Base-by-base conservation (phyloP, 2,888 invertebrate species). In the Tricholauxania praeusta region DNA sequence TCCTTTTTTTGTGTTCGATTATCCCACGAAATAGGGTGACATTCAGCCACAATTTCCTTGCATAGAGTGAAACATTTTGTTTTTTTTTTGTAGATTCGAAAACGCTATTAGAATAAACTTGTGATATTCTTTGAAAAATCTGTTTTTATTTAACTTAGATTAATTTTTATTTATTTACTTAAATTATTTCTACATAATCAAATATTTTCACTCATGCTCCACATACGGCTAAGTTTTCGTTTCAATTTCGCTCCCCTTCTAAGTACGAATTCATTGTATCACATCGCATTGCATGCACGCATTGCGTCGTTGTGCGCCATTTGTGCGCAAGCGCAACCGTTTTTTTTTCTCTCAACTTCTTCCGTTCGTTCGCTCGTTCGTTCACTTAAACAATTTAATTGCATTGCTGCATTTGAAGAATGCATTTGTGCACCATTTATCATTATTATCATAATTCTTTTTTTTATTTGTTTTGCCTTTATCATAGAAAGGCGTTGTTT, bases 151-250 rank as follows among this genome's bases (percentile, higher is more conserved):
- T 28, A 28, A 4, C 28, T 28, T 28, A 28, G 28, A 28, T 28
- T 39, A 39, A 39, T 39, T 39, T 39, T 10, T 39, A 39, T 39
- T 10, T 39, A 39, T 39, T 39, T 39, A 39, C 39, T 10, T 39
- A 39, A 39, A 39, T 10, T 39, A 10, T 39, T 7, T 10, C 39
- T 63, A 14, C 19, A 5, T 57, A 67, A 57, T n/a, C 19, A 67
- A n/a, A 47, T 47, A 57, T 55, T 67, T 57, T 67, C 67, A 57
- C 48, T 55, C 66, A 66, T 66, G 66, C 67, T 67, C 67, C 48
- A 67, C 67, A 57, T 53, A 48, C 22, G 19, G 39, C 39, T 39
- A 12, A 47, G 39, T 57, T 57, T 22, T 28, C 15, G 28, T 57
- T 57, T 28, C 5, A 57, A 19, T 39, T 8, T 39, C 39, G 39